phyloP scores from a whole-genome alignment of 2,888 invertebrate species.

The Crematogaster levior region DNA sequence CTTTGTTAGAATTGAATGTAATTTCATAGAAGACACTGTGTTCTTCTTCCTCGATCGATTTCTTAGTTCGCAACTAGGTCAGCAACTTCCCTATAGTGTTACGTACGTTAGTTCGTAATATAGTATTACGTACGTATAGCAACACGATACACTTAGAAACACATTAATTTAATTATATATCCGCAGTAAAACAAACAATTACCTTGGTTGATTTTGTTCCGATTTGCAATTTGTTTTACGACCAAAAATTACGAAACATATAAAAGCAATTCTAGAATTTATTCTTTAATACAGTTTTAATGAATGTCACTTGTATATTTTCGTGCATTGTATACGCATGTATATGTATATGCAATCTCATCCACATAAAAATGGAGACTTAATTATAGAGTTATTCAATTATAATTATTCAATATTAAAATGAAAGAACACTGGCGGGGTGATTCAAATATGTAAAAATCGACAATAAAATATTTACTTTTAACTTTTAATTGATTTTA shows the following conservation, averaged over 20 bases:
- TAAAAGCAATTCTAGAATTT: background rate
- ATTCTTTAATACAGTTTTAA: background rate
- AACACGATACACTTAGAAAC: slow-evolving; percentile 30
- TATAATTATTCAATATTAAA: slow-evolving; percentile 28
- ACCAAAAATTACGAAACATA: background rate
- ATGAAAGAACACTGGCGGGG: background rate
- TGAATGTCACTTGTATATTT: background rate
- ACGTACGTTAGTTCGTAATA: too few species aligned
- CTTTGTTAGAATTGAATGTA: slow-evolving; percentile 48
- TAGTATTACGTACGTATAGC: slow-evolving; percentile 13
- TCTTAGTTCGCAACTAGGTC: slow-evolving; percentile 48
- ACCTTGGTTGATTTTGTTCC: background rate
- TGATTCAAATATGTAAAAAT: background rate
- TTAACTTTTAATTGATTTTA: slow-evolving; percentile 7
- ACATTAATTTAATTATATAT: slow-evolving; percentile 39
- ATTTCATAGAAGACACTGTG: slow-evolving; percentile 45
- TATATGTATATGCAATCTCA: background rate
- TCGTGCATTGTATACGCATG: background rate
- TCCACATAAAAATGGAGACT: background rate
- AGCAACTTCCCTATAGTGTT: slow-evolving; percentile 3
- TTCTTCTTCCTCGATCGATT: slow-evolving; percentile 42
- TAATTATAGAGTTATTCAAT: slow-evolving; percentile 21
- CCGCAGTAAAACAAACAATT: slow-evolving; percentile 10
- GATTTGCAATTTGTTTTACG: slow-evolving; percentile 1
- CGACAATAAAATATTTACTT: background rate